phyloP scores from a whole-genome alignment of 1,140 invertebrate species.

The Reticulitermes speratus region DNA sequence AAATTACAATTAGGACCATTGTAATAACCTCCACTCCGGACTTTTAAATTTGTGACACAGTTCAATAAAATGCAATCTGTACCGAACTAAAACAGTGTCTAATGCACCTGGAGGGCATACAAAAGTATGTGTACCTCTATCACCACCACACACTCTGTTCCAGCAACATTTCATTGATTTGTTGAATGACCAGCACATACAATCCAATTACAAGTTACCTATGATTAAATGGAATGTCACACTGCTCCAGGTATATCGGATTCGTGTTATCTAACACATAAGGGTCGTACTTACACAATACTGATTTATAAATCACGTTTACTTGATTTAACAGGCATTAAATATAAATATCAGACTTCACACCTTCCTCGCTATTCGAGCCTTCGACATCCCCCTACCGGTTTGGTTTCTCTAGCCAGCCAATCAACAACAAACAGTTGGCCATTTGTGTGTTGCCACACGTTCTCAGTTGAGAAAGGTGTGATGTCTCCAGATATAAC shows the following conservation, averaged over 20 bases:
- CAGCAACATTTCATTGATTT: background rate
- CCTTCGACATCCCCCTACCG: background rate
- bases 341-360: background rate
- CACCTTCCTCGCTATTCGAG: background rate
- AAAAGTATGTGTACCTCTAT: background rate
- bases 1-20: background rate
- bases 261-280: background rate
- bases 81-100: background rate
- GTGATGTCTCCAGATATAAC: background rate
- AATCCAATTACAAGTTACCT: background rate
- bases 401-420: background rate
- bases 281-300: background rate
- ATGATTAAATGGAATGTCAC: background rate
- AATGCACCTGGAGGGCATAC: background rate
- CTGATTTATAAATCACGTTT: background rate
- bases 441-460: background rate
- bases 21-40: background rate
- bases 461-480: background rate
- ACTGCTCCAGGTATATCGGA: background rate
- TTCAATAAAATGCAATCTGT: background rate
- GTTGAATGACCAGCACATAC: background rate
- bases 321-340: background rate
- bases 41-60: background rate
- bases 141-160: background rate
- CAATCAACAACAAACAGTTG: constrained; percentile 27